These are phyloP conservation scores for Triplophysa dalaica DNA, from an alignment of 2,113 vertebrate species.

Conservation along the genomic window DNA sequence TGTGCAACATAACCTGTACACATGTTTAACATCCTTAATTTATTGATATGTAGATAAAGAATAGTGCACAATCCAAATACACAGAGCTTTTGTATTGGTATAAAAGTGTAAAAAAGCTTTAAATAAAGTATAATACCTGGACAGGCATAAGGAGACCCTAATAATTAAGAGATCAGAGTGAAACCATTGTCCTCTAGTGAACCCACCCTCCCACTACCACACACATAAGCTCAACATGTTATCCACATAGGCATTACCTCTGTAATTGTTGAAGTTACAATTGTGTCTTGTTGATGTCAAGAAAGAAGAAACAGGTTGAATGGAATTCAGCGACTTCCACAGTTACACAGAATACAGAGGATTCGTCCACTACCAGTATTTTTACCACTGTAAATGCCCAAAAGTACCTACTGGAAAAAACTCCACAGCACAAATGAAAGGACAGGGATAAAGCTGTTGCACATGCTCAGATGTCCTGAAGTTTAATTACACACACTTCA, in stretches of 20 bases:
- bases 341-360: background rate
- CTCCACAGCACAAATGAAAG: background rate
- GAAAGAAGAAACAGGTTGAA: background rate
- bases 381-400: constrained; percentile 15
- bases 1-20: no score
- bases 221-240: constrained; percentile 55
- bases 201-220: constrained; percentile 38
- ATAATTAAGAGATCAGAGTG: constrained; percentile 78
- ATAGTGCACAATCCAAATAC: background rate
- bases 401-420: constrained; percentile 4
- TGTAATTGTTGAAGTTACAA: constrained; percentile 65
- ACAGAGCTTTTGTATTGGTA: background rate
- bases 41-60: background rate
- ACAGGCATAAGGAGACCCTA: constrained; percentile 67
- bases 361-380: background rate
- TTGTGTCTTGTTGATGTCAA: constrained; percentile 1
- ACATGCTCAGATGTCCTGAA: constrained; percentile 14
- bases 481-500: background rate
- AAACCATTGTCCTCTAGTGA: constrained; percentile 68
- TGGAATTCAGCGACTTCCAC: background rate
- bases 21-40: no score
- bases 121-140: constrained; percentile 68
- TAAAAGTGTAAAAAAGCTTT: background rate
- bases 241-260: constrained; percentile 60
- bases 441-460: constrained; percentile 5